Evolutionary conservation across 2,113 vertebrate genomes (phyloP).

Genomic region (Lepisosteus oculatus): DNA sequence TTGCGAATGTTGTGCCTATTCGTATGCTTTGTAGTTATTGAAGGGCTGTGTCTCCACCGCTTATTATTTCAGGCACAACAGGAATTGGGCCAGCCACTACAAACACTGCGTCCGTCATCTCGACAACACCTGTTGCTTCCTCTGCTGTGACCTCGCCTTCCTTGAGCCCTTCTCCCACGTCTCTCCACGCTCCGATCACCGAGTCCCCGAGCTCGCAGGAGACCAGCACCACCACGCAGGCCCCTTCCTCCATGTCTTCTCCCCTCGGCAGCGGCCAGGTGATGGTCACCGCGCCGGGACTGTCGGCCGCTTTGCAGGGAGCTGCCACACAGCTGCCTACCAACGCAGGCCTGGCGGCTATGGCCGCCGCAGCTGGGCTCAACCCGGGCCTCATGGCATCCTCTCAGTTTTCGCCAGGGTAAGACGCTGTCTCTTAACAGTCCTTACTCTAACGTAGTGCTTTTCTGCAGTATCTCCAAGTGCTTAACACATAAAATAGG

Average conservation of each 20-base stretch:
- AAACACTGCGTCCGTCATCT: slow-evolving; percentile 90
- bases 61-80: slow-evolving; percentile 72
- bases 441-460: no score
- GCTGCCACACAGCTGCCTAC: slow-evolving; percentile 77
- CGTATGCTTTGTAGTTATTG: not conserved
- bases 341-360: slow-evolving; percentile 90
- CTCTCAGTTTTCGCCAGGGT: slow-evolving; percentile 92
- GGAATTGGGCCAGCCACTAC: slow-evolving; percentile 69
- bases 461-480: no score
- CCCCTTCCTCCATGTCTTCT: slow-evolving; percentile 73
- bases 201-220: slow-evolving; percentile 71
- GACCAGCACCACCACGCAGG: slow-evolving; percentile 78
- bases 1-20: no score
- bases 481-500: no score
- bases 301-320: slow-evolving; percentile 84
- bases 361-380: slow-evolving; percentile 93
- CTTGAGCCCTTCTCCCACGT: slow-evolving; percentile 79
- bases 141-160: slow-evolving; percentile 80
- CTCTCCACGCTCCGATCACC: slow-evolving; percentile 58
- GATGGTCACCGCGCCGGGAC: slow-evolving; percentile 85
- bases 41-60: not conserved
- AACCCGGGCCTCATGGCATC: slow-evolving; percentile 92
- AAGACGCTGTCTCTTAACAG: slow-evolving; percentile 5
- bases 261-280: slow-evolving; percentile 83
- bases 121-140: slow-evolving; percentile 78